Evolutionary conservation across 1,140 invertebrate species (phyloP), one percentile per base, ranked within the genome.

Genomic region (Vanessa atalanta): DNA sequence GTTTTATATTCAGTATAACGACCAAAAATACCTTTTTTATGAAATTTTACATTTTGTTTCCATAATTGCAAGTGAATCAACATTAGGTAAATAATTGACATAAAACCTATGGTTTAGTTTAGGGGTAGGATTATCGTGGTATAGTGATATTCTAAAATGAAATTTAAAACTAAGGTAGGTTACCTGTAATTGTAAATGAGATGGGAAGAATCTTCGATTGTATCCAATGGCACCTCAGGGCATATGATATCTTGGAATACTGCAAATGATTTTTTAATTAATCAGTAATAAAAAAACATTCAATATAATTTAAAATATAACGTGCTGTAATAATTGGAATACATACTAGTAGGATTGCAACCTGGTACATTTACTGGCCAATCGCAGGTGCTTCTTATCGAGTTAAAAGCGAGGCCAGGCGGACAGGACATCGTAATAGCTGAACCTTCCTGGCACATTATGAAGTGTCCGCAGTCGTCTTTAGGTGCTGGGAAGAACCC

Each of bases 321-420:
- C 31, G 31, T 37, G 15, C 31, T 43, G 31, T 15, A 61, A 37
- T 31, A 12, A 31, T 20, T 55, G 7, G 1, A 15, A 61, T 64
- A 78, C 73, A 83, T 87, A 96, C 95, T 94, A 92, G 96, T 95
- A 65, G 95, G 94, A 83, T 97, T 95, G 83, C 96, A 97, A 47
- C 94, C 94, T 0, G 94, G 86, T 3, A 96, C 97, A 70, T 96
- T 94, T 85, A 97, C 96, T 0, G 96, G 96, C 97, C 97, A 98
- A 79, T 97, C 96, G 83, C 97, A 98, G 47, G 95, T 94, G 73
- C 96, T 95, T 13, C 89, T 95, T 71, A 94, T 93, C 16, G 95
- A 91, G 83, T 97, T 97, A 88, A 97, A 98, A 11, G 97, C 97
- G 26, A 98, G 91, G 16, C 97, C 97, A 86, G 96, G 95, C 0